Percentiles rank a stretch among this genome's conserved stretches.
These are phyloP conservation scores for Lochmaea crataegi DNA, from an alignment of 2,888 invertebrate genomes.

Conservation along the genomic window DNA sequence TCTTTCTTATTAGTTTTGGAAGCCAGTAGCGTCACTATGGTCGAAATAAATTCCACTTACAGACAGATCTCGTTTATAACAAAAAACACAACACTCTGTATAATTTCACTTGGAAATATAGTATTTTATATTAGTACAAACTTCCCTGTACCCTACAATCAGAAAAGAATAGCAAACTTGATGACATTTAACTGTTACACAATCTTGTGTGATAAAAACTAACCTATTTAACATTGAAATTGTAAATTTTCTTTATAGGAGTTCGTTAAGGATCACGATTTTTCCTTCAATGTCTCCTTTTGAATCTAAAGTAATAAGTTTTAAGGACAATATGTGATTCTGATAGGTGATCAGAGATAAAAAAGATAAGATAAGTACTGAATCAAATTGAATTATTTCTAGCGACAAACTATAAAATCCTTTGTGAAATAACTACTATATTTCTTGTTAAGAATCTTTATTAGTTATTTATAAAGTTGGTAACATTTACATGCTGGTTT, in stretches of 20 bases:
- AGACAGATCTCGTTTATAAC: too few species aligned
- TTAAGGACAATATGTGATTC: slow-evolving; percentile 35
- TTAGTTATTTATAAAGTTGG: slow-evolving; percentile 14
- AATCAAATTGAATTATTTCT: slow-evolving; percentile 31
- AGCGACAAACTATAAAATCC: slow-evolving; percentile 34
- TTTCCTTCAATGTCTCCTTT: slow-evolving; percentile 28
- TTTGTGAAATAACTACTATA: slow-evolving; percentile 34
- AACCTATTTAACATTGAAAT: slow-evolving; percentile 12
- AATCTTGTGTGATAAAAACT: slow-evolving; percentile 4
- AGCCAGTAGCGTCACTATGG: too few species aligned
- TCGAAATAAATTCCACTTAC: too few species aligned
- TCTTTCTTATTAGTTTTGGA: too few species aligned
- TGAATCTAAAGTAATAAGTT: slow-evolving; percentile 35
- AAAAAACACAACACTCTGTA: too few species aligned
- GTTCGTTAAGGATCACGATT: slow-evolving; percentile 25
- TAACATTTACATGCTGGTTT: background rate
- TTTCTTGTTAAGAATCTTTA: slow-evolving; percentile 32
- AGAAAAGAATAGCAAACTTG: background rate
- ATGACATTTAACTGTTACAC: background rate
- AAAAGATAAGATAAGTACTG: slow-evolving; percentile 35
- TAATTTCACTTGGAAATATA: too few species aligned
- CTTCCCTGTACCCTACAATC: background rate
- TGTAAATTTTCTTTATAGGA: slow-evolving; percentile 29
- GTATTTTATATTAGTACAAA: too few species aligned
- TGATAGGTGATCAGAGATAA: slow-evolving; percentile 31